Conservation (phyloP, 2,797 vertebrate species). For the Sarcoramphus papa region DNA sequence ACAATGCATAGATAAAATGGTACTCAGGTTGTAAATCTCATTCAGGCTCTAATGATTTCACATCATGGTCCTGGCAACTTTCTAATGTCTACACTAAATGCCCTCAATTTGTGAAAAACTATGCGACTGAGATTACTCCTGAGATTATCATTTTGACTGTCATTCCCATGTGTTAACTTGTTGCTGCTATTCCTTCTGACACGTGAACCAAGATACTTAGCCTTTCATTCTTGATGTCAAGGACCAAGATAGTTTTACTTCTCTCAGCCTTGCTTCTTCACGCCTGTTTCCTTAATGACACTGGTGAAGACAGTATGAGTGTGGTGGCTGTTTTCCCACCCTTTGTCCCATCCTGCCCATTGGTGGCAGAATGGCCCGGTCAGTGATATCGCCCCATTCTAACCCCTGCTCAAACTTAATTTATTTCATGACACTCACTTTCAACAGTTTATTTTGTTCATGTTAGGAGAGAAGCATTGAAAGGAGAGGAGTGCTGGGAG, state of each 20-base stretch:
- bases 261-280: neutral
- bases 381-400: neutral
- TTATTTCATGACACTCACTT: neutral
- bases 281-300: neutral
- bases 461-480: neutral
- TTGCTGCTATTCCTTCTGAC: neutral
- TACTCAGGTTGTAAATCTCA: neutral
- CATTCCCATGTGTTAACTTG: neutral
- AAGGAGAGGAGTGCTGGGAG: neutral
- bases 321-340: neutral
- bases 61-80: neutral
- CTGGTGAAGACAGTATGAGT: neutral
- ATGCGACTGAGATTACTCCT: neutral
- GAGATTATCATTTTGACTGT: neutral
- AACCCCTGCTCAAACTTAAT: neutral
- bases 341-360: neutral
- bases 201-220: neutral
- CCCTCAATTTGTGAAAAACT: neutral
- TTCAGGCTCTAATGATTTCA: neutral
- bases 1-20: neutral
- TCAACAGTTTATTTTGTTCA: neutral
- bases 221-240: neutral
- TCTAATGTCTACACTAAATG: neutral
- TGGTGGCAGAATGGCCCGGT: neutral
- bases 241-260: neutral